A percentile compares a stretch with the other conserved stretches of the same genome.
Conservation (phyloP, 2,888 invertebrate species). For the Catocala fraxini region DNA sequence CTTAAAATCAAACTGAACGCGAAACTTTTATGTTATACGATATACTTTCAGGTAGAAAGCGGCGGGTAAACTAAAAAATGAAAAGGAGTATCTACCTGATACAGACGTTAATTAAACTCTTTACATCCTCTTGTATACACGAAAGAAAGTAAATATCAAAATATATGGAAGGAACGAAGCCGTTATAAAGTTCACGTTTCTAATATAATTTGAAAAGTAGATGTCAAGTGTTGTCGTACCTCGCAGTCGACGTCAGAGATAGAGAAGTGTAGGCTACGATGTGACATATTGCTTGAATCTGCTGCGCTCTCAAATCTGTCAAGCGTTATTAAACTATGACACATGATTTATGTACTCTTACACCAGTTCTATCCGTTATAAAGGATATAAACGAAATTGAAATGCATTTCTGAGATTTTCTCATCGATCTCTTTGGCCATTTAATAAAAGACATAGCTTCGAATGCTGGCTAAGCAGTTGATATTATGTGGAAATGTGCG, state of each 20-base stretch:
- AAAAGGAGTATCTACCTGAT: too few species aligned
- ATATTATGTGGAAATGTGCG: constrained; percentile 9
- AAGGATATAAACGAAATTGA: constrained; percentile 31
- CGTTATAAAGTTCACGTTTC: neutral
- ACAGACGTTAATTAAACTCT: too few species aligned
- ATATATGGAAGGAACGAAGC: too few species aligned
- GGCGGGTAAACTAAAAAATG: too few species aligned
- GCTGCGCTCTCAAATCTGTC: constrained; percentile 79
- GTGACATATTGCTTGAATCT: constrained; percentile 78
- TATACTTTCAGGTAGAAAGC: too few species aligned
- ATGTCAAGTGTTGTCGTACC: constrained; percentile 34
- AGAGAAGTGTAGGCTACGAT: constrained; percentile 55
- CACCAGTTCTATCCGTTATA: constrained; percentile 39
- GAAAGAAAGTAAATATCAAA: too few species aligned
- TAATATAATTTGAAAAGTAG: neutral
- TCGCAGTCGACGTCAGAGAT: constrained; percentile 49
- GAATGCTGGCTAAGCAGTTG: constrained; percentile 1
- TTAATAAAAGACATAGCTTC: constrained; percentile 2
- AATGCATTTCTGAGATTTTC: constrained; percentile 30
- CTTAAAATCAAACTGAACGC: too few species aligned
- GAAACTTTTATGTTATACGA: too few species aligned
- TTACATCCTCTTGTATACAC: too few species aligned
- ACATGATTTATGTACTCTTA: constrained; percentile 66
- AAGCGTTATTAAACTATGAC: constrained; percentile 77
- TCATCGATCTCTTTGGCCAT: constrained; percentile 1